Percentiles rank a stretch among this genome's conserved stretches.
These are phyloP conservation scores for Periphyllus acericola DNA, from an alignment of 2,888 invertebrate species.

Conservation along the genomic window DNA sequence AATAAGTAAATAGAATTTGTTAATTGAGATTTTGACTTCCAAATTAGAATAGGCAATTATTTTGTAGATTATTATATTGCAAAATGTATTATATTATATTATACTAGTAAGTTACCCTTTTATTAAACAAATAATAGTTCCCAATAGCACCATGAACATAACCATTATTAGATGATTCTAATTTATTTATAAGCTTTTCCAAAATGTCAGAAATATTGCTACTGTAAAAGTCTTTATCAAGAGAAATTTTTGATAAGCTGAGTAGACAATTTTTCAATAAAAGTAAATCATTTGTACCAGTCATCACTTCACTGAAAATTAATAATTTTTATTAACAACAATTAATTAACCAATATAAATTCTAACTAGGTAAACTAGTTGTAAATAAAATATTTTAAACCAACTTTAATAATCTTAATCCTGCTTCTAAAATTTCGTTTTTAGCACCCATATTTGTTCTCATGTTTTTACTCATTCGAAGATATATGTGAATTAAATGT, in stretches of 20 bases:
- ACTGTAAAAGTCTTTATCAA: background rate
- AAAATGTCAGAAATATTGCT: background rate
- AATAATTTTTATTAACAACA: background rate
- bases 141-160: constrained; percentile 55
- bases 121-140: constrained; percentile 39
- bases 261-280: constrained; percentile 41
- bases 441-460: background rate
- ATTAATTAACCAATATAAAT: background rate
- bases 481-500: constrained; percentile 37
- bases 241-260: constrained; percentile 34
- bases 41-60: too few relatives aligned
- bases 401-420: constrained; percentile 29
- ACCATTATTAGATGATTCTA: constrained; percentile 25
- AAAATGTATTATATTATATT: background rate
- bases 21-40: too few relatives aligned
- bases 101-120: background rate
- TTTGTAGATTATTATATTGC: background rate
- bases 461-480: constrained; percentile 19
- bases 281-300: constrained; percentile 10
- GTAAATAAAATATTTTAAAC: background rate
- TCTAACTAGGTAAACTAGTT: background rate
- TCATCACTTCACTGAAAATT: constrained; percentile 40
- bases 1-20: too few relatives aligned
- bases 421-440: background rate
- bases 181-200: constrained; percentile 17